Percentiles rank a stretch among this genome's conserved stretches.
Conservation (phyloP, 2,888 invertebrate species). For the Diarsia rubi region DNA sequence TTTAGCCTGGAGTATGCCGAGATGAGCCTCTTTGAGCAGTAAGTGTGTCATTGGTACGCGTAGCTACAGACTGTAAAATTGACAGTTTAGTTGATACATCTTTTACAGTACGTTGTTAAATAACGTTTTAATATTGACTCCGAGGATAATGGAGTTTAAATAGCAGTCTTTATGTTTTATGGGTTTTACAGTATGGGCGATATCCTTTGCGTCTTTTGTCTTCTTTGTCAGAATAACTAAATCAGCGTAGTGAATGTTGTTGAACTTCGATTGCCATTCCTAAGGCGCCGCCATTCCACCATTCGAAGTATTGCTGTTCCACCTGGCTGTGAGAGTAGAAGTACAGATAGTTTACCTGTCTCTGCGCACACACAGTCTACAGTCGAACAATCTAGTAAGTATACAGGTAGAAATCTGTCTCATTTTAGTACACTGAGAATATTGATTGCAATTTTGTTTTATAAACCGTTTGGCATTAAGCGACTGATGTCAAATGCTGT, state of each 20-base stretch:
- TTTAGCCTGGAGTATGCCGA: slow-evolving; percentile 21
- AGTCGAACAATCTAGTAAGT: no score
- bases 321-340: not conserved
- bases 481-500: no score
- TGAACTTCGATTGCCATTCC: not conserved
- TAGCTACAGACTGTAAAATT: slow-evolving; percentile 35
- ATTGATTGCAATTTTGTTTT: no score
- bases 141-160: slow-evolving; percentile 25
- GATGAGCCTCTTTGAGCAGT: slow-evolving; percentile 11
- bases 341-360: not conserved
- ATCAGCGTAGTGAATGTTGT: not conserved
- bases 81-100: slow-evolving; percentile 29
- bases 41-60: slow-evolving; percentile 40
- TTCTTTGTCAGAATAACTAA: not conserved
- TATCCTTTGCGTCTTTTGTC: not conserved
- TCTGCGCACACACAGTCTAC: no score
- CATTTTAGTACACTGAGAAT: no score
- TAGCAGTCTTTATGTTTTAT: slow-evolving; percentile 42
- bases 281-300: no score
- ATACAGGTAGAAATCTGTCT: no score
- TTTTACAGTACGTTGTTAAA: slow-evolving; percentile 7
- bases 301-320: not conserved
- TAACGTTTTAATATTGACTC: slow-evolving; percentile 18
- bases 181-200: not conserved
- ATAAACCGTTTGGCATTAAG: no score